Evolutionary conservation across 2,888 invertebrate species (phyloP), one percentile per base, ranked within the genome.

Genomic region (Spodoptera littoralis): DNA sequence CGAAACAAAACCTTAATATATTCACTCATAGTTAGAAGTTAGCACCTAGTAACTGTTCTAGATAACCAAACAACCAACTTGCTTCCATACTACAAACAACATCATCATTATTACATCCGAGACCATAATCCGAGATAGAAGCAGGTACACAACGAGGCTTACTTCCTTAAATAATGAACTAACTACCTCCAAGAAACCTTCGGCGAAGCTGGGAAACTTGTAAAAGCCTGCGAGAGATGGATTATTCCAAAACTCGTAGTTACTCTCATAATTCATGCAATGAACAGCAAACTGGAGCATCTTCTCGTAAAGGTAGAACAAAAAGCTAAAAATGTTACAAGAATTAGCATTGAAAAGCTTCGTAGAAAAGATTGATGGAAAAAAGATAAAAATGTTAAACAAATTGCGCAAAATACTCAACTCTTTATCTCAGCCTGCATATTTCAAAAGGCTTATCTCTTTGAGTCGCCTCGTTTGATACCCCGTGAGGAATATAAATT

Each of bases 401-500:
- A 74, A 77, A 74, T 74, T 74, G 65, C 58, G 58, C 69, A 77
- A 77, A 77, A 72, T 74, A 74, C 63, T 75, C 57, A 62, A 70
- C 69, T 75, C 77, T 70, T 77, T 77, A 77, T 77, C 77, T 67
- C 50, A 11, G 50, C 13, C 47, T 74, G 62, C 72, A 75, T 77
- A 77, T 77, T 77, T 77, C 75, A 77, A 71, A 76, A 57, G 55
- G 48, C 54, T 75, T 77, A 77, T 77, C 77, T 58, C 50, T 77
- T 73, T 62, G 62, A 70, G 53, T 67, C 65, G 48, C 53, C 62
- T 73, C 60, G 49, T 65, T 60, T 46, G 60, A 66, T 62, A 62
- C 18, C 46, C 74, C 50, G 22, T 51, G 43, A 71, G 71, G 66
- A 75, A 67, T 56, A 75, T 77, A 61, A 77, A 77, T 77, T 72